Conservation (phyloP, 2,113 vertebrate species). For the Emydocephalus ijimae region DNA sequence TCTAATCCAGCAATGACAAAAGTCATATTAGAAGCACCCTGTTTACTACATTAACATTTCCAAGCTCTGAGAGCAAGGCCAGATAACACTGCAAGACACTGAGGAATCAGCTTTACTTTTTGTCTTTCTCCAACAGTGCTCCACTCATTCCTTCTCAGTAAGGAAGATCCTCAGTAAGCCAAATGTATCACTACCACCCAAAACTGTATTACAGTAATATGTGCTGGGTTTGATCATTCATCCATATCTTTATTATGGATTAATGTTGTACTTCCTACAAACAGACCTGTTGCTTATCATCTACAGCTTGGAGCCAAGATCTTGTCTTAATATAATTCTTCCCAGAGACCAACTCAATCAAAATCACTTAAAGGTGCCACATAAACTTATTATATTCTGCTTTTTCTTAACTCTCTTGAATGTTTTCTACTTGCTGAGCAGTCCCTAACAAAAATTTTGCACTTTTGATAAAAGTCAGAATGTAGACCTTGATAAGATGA, state of each 20-base stretch:
- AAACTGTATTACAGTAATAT: not conserved
- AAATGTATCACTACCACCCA: not conserved
- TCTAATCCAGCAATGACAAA: not conserved
- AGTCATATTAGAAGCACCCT: not conserved
- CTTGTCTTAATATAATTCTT: not conserved
- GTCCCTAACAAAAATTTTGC: not conserved
- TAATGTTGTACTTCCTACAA: not conserved
- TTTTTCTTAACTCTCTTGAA: not conserved
- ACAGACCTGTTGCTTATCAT: not conserved
- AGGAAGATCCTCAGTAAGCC: not conserved
- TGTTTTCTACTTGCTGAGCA: not conserved
- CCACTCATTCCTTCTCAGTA: not conserved
- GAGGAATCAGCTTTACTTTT: not conserved
- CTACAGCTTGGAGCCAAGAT: not conserved
- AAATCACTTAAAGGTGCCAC: not conserved
- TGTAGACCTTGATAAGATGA: not conserved
- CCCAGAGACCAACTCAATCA: not conserved
- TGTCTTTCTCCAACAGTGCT: not conserved
- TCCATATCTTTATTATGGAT: not conserved
- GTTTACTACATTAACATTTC: not conserved
- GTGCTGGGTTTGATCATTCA: not conserved
- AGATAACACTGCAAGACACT: not conserved
- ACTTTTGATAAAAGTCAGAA: slow-evolving; percentile 12
- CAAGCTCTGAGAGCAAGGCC: not conserved
- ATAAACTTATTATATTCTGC: not conserved